Evolutionary conservation across 1,140 invertebrate genomes (phyloP).

Genomic region (Drosophila paulistorum): DNA sequence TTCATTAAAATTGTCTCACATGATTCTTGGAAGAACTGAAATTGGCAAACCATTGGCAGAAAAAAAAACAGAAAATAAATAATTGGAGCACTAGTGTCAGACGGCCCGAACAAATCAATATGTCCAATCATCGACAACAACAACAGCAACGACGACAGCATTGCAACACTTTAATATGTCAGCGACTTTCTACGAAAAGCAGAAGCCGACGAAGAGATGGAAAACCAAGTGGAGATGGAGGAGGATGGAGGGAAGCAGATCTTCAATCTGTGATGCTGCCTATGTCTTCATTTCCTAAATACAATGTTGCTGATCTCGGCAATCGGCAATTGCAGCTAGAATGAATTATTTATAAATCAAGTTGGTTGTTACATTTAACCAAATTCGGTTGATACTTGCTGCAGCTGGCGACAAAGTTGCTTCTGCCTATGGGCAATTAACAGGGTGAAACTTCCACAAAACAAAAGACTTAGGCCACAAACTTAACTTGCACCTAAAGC

Average conservation of each 20-base stretch:
- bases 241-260: background rate
- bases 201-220: conserved; percentile 6
- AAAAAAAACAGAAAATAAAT: conserved; percentile 43
- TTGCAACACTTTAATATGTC: conserved; percentile 78
- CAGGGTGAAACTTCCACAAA: conserved; percentile 69
- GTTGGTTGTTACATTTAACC: conserved; percentile 80
- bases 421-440: conserved; percentile 58
- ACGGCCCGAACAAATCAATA: conserved; percentile 67
- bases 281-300: conserved; percentile 80
- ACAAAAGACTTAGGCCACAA: conserved; percentile 61
- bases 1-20: conserved; percentile 57
- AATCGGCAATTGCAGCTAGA: conserved; percentile 36
- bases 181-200: conserved; percentile 73
- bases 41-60: conserved; percentile 39
- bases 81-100: conserved; percentile 72
- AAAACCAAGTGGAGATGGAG: conserved; percentile 23
- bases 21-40: conserved; percentile 64
- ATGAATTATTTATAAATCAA: conserved; percentile 79
- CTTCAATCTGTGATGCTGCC: conserved; percentile 35
- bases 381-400: conserved; percentile 56
- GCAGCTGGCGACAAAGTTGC: conserved; percentile 26
- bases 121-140: conserved; percentile 56
- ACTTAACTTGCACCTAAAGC: conserved; percentile 32
- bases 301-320: conserved; percentile 49
- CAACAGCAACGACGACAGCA: conserved; percentile 43